phyloP scores from a whole-genome alignment of 2,888 invertebrate species.

The Euplexia lucipara region DNA sequence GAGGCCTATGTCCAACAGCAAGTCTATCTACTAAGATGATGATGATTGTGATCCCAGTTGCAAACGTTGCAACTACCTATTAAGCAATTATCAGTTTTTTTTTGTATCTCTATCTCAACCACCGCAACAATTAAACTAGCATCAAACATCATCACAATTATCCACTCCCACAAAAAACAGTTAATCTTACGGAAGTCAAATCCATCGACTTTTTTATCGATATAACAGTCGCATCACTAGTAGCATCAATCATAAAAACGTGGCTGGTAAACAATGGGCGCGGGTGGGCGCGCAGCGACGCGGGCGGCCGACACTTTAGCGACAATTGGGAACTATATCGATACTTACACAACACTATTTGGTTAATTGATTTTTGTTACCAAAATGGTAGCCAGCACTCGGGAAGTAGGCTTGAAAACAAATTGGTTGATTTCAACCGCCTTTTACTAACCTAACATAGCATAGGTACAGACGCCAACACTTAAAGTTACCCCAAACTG shows the following conservation, averaged over 20 bases:
- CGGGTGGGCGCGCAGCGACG: slow-evolving; percentile 80
- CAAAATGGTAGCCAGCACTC: slow-evolving; percentile 19
- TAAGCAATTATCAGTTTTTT: slow-evolving; percentile 2
- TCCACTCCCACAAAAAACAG: slow-evolving; percentile 9
- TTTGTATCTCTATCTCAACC: too few species aligned
- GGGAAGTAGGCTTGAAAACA: neutral
- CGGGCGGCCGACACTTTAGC: slow-evolving; percentile 84
- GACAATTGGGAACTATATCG: slow-evolving; percentile 60
- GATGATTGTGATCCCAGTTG: too few species aligned
- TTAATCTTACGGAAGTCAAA: slow-evolving; percentile 34
- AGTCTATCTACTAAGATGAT: too few species aligned
- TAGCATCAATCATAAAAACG: slow-evolving; percentile 87
- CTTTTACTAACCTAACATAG: neutral
- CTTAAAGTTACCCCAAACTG: too few species aligned
- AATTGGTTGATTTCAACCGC: neutral
- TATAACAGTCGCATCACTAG: slow-evolving; percentile 76
- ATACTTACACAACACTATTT: slow-evolving; percentile 55
- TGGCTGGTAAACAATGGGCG: slow-evolving; percentile 84
- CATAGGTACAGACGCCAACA: too few species aligned
- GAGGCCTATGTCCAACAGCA: too few species aligned
- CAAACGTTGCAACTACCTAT: too few species aligned
- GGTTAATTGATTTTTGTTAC: slow-evolving; percentile 50
- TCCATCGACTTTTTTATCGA: slow-evolving; percentile 60
- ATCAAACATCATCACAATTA: slow-evolving; percentile 35
- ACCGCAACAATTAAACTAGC: slow-evolving; percentile 42